Base-by-base conservation (phyloP, 2,888 invertebrate species). In the Erannis defoliaria region DNA sequence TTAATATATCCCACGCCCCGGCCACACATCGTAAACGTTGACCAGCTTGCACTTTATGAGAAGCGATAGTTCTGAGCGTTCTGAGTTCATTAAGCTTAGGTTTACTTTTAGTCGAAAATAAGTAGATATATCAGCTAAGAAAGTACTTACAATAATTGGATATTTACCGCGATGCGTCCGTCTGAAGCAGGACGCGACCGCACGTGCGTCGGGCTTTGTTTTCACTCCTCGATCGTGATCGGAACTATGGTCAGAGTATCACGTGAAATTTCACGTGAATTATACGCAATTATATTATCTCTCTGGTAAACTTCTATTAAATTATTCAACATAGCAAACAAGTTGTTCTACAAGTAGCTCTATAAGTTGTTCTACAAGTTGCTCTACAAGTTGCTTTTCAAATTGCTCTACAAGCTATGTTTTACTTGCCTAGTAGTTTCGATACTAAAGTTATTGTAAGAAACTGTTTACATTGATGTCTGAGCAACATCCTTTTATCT, bases 11-110 rank as follows among this genome's bases (percentile, higher is more conserved):
- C 14, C 35, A n/a, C 35, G 40, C 16, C 12, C 2, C 23, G 18
- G 18, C 51, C 51, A 51, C 40, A 51, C 51, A 12, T 40, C 51
- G 51, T 51, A 31, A 51, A 51, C n/a, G 29, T 51, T 51, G 40
- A 37, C 45, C 37, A 55, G 21, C 37, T 55, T 23, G 10, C n/a
- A 40, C n/a, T 57, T 49, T 58, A 45, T 61, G 23, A 9, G 4
- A 38, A 42, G 14, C 26, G 38, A 43, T 23, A 35, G n/a, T n/a
- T n/a, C n/a, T n/a, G n/a, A n/a, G 2, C 57, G 33, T 48, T 45
- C 16, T 29, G 23, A n/a, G 23, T 55, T 21, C 19, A 29, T 46
- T 29, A 45, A 42, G 54, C 37, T 18, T 53, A 26, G 29, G 12
- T 51, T 5, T n/a, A n/a, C n/a, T n/a, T n/a, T 31, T 49, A 5